Base-by-base conservation (phyloP, 2,888 invertebrate genomes). In the Scaptomyza cyrtandrae region DNA sequence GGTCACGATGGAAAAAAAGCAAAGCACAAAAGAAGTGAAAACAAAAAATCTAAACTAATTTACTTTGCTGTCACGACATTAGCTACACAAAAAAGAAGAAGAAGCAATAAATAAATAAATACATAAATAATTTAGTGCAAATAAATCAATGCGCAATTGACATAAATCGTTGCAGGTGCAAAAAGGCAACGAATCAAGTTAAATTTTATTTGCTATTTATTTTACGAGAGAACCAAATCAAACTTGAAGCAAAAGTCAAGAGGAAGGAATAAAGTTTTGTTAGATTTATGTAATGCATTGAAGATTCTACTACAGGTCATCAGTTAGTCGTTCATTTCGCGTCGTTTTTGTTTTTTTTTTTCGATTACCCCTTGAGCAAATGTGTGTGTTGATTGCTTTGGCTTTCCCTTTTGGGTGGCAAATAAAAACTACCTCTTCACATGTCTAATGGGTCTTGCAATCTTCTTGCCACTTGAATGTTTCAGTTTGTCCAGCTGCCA, bases 81-180 rank as follows among this genome's bases (percentile, higher is more conserved):
- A 58, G 71, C 3, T 9, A 10, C 9, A 70, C 33, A 33, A 33
- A 35, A n/a, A 41, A 61, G 31, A 53, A 37, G 37, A 41, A 61
- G 31, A 53, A 37, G 37, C 74, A 74, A 75, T 78, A 75, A 74
- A 75, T 75, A 78, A 60, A 59, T 75, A 78, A 75, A 69, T 70
- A 62, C 56, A 69, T 60, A 63, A 65, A 63, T 63, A 65, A 64
- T 74, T 55, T 50, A 59, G 50, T 45, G 50, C 44, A 53, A 68
- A 67, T 67, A 76, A 80, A 77, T 77, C 76, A 64, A 67, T 75
- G 71, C 45, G 49, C 80, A 71, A 62, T 77, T 75, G 71, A 67
- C 61, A 76, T 71, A 65, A 71, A 65, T 71, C 75, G 49, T 55
- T 43, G 10, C 14, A 68, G 63, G 56, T 63, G 60, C 68, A 67